Conservation (phyloP, 2,113 vertebrate species). For the Mirza zaza region DNA sequence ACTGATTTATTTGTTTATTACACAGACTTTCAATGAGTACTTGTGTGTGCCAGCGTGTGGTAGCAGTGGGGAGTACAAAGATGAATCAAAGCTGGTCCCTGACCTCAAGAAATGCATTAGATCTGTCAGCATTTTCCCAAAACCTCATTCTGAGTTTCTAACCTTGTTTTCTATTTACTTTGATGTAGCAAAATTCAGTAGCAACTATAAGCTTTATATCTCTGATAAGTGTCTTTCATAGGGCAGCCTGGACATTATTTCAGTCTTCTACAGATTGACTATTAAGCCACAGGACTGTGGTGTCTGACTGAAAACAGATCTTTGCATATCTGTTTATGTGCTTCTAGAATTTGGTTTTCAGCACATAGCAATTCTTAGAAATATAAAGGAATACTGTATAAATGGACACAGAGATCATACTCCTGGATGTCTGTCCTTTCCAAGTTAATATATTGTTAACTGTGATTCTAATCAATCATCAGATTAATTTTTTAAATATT, state of each 20-base stretch:
- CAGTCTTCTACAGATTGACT: neutral
- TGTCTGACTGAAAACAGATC: neutral
- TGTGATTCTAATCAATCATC: neutral
- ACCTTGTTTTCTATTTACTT: too few relatives aligned
- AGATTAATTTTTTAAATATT: conserved; percentile 32
- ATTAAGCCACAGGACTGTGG: neutral
- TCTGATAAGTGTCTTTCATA: too few relatives aligned
- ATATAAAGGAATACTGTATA: neutral
- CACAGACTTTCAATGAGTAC: neutral
- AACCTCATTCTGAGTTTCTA: too few relatives aligned
- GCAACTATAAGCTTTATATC: too few relatives aligned
- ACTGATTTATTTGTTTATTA: neutral
- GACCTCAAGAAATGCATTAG: neutral
- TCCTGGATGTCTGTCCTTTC: neutral
- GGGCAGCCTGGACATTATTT: neutral
- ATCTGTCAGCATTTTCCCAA: conserved; percentile 12
- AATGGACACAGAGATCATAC: neutral
- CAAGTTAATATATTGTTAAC: neutral
- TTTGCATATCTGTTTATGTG: neutral
- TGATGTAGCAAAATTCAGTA: too few relatives aligned
- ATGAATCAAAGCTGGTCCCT: neutral
- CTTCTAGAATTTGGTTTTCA: neutral
- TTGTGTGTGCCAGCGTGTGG: neutral
- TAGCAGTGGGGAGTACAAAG: neutral
- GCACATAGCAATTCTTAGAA: neutral